Percentiles rank a stretch among this genome's conserved stretches.
Conservation (phyloP, 2,888 invertebrate species). For the Brenthis ino region DNA sequence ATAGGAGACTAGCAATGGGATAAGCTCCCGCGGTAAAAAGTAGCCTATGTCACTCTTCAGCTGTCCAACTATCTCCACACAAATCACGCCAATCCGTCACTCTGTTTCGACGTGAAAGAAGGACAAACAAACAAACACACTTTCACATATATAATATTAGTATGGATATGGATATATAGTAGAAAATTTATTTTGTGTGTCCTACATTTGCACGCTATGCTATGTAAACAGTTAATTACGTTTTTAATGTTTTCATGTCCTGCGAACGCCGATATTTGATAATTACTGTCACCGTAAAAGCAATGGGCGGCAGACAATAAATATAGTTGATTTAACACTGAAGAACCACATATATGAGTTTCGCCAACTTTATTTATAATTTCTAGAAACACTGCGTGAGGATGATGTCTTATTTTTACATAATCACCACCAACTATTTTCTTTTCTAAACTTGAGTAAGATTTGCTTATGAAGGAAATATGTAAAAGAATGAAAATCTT, state of each 20-base stretch:
- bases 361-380: conserved; percentile 12
- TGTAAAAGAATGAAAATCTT: conserved; percentile 20
- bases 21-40: too few relatives aligned
- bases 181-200: neutral
- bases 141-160: too few relatives aligned
- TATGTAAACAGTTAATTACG: conserved; percentile 31
- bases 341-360: conserved; percentile 46
- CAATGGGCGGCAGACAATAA: conserved; percentile 53
- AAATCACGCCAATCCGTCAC: too few relatives aligned
- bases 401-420: conserved; percentile 40
- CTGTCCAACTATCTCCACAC: too few relatives aligned
- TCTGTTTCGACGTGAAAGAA: too few relatives aligned
- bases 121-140: too few relatives aligned
- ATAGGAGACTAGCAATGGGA: too few relatives aligned
- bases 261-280: conserved; percentile 35
- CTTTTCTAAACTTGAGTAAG: conserved; percentile 28
- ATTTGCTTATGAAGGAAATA: conserved; percentile 5
- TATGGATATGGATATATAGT: too few relatives aligned
- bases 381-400: conserved; percentile 46
- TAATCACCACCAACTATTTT: conserved; percentile 44
- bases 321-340: conserved; percentile 49
- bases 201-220: too few relatives aligned
- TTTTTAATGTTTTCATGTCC: conserved; percentile 44
- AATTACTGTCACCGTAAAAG: conserved; percentile 35
- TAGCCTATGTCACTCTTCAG: too few relatives aligned